Evolutionary conservation across 2,888 invertebrate genomes (phyloP).

Genomic region (Slavum lentiscoides): DNA sequence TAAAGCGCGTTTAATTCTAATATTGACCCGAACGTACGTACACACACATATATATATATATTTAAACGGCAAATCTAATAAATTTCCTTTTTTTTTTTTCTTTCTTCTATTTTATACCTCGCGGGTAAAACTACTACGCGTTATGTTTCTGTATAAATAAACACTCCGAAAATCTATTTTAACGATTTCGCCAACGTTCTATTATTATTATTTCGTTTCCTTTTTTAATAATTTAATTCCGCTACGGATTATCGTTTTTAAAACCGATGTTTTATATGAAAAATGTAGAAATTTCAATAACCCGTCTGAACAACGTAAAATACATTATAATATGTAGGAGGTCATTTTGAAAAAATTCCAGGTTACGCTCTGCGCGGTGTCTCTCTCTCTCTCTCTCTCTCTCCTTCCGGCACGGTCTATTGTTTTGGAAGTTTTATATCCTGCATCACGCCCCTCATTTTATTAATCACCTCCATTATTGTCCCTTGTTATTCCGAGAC

Average conservation of each 20-base stretch:
- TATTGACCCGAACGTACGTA: not conserved
- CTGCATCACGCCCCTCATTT: conserved; percentile 31
- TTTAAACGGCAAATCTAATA: not conserved
- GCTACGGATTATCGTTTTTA: not conserved
- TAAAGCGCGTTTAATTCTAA: not conserved
- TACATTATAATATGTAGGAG: conserved; percentile 7
- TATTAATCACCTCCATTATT: conserved; percentile 46
- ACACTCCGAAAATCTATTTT: too few species aligned
- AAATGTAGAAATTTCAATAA: too few species aligned
- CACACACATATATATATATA: not conserved
- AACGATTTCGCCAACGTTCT: too few species aligned
- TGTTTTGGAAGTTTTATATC: conserved; percentile 40
- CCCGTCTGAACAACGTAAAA: not conserved
- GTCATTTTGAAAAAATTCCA: conserved; percentile 37
- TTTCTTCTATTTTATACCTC: too few species aligned
- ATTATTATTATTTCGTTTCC: not conserved
- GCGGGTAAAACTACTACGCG: too few species aligned
- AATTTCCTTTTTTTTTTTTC: not conserved
- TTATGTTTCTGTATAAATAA: too few species aligned
- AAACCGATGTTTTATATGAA: not conserved
- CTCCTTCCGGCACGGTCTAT: not conserved
- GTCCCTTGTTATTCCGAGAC: conserved; percentile 40
- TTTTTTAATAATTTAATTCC: not conserved
- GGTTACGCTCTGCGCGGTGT: not conserved
- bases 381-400: too few species aligned